Evolutionary conservation across 2,113 vertebrate species (phyloP), one percentile per base, ranked within the genome.

Genomic region (Lipotes vexillifer): DNA sequence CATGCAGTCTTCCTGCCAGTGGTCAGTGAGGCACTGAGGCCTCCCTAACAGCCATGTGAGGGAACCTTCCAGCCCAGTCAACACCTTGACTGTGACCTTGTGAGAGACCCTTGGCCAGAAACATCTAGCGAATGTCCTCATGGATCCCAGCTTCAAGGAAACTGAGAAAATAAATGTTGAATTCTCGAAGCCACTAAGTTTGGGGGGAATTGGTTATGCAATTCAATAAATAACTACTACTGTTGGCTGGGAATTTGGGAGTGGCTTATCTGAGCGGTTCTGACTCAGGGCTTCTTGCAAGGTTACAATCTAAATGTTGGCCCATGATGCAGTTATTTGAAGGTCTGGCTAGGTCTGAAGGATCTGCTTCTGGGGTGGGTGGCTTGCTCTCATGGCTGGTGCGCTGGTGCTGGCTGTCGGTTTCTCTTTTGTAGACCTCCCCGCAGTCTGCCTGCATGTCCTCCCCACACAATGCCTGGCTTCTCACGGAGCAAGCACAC

Each of bases 381-480:
- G 38, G 33, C 13, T 63, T 1, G 9, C 20, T 0, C 29, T 27
- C n/a, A 27, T 0, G n/a, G 27, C 11, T 66, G 55, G 27, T 27
- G 61, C 21, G 21, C 25, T 33, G 49, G 2, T 59, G 18, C 49
- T 63, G 87, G 77, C 4, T 38, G 33, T 17, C 1, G 1, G 23
- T 69, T 86, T n/a, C 29, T 65, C 21, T 52, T 74, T 71, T 65
- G 3, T 20, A 1, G 29, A 6, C 31, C 25, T n/a, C 59, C 20
- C 33, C n/a, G 46, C 3, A 49, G 46, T 29, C 66, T 20, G 20
- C 66, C 36, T n/a, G 33, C 23, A 11, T 1, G 25, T 65, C 27
- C 29, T 18, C 59, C 12, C 14, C 18, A 17, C 31, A 21, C 9
- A 59, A 38, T 18, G 31, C 2, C 29, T 59, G 31, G 20, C 38